Evolutionary conservation across 2,113 vertebrate genomes (phyloP).

Genomic region (Nestor notabilis): DNA sequence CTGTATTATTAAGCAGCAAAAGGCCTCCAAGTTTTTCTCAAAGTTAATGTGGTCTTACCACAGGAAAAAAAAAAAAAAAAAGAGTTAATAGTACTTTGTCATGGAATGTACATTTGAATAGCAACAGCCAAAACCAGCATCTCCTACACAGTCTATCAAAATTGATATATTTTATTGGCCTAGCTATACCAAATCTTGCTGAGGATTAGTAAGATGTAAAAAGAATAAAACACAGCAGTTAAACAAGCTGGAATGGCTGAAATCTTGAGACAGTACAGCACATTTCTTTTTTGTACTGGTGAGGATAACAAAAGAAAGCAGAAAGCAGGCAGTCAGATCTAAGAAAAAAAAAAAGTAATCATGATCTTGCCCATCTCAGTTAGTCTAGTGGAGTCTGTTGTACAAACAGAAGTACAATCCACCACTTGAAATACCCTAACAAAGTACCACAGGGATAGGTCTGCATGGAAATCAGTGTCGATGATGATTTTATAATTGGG

Average conservation of each 20-base stretch:
- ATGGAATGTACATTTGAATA: background rate
- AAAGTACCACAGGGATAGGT: background rate
- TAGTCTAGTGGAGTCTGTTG: background rate
- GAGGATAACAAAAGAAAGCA: background rate
- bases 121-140: background rate
- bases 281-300: background rate
- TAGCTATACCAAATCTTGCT: background rate
- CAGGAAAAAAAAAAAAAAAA: background rate
- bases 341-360: background rate
- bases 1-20: background rate
- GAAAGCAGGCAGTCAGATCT: background rate
- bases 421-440: background rate
- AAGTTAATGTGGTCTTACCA: background rate
- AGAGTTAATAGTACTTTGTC: background rate
- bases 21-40: background rate
- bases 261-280: background rate
- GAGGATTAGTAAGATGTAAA: background rate
- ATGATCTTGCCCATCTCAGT: background rate
- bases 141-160: background rate
- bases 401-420: background rate
- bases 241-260: background rate
- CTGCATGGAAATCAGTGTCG: background rate
- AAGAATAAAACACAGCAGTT: background rate
- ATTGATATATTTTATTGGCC: background rate
- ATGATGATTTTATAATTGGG: background rate